Percentiles rank a stretch among this genome's conserved stretches.
Evolutionary conservation across 2,797 vertebrate species (phyloP).

Genomic region (Bufotes viridis): DNA sequence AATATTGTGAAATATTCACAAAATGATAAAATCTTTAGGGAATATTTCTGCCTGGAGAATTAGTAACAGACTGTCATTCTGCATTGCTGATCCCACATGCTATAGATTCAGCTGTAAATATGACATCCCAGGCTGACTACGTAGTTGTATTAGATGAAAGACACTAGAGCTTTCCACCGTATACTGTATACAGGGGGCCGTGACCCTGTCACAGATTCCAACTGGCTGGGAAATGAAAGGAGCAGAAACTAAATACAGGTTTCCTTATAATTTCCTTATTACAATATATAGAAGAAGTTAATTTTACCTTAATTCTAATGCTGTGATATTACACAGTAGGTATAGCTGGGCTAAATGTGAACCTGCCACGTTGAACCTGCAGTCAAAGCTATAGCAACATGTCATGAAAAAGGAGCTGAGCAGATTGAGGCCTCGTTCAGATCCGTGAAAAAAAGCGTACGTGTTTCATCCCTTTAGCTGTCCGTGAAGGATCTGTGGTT

Average conservation of each 20-base stretch:
- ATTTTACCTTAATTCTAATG: neutral
- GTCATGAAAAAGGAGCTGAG: too few species aligned
- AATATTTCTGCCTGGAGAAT: neutral
- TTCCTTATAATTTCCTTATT: constrained; percentile 22
- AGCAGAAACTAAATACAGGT: neutral
- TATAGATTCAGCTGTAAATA: constrained; percentile 24
- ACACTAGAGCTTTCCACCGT: constrained; percentile 32
- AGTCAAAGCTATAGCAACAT: too few species aligned
- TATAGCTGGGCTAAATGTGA: neutral
- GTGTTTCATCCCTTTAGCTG: too few species aligned
- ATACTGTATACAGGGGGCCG: constrained; percentile 18
- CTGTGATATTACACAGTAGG: neutral
- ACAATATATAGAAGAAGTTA: neutral
- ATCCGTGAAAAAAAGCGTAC: too few species aligned
- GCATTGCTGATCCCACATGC: neutral
- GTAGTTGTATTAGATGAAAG: neutral
- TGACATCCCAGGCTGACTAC: neutral
- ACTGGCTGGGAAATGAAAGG: constrained; percentile 37
- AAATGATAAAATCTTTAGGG: neutral
- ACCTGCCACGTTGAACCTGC: too few species aligned
- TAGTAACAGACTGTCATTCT: neutral
- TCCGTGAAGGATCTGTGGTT: too few species aligned
- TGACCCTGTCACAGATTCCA: constrained; percentile 55
- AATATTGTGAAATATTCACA: constrained; percentile 7
- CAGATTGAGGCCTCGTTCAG: too few species aligned